Evolutionary conservation across 2,113 vertebrate species (phyloP), one percentile per base, ranked within the genome.

Genomic region (Ptychochromis oligacanthus): DNA sequence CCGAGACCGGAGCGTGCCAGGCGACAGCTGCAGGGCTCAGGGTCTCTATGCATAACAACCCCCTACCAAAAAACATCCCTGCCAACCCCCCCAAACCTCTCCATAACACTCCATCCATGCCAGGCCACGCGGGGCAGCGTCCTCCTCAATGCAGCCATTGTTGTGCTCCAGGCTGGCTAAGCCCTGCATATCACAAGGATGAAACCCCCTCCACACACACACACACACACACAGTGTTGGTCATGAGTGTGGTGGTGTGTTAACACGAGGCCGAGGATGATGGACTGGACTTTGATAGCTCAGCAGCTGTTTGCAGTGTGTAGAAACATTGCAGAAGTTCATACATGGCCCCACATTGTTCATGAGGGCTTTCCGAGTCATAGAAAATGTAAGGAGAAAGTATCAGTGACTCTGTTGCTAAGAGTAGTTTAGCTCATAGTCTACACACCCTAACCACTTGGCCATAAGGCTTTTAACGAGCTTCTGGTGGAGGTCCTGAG

Each of bases 1-100:
- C 90, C 74, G 92, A 96, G 94, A 94, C 93, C 75, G 96, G 94
- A 97, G 96, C 92, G 96, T 97, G 96, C 96, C 96, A 96, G 92
- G 94, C 92, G 90, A 97, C 97, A 97, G 97, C 97, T 97, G 97
- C 96, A 95, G 83, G 93, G 91, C 85, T 93, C 92, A 94, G 93
- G 91, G 90, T 90, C 92, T 75, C n/a, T 85, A 87, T 89, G 3
- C 93, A 31, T 83, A 65, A 96, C 94, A 88, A 77, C 87, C 81
- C 62, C 80, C 49, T 89, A 31, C 5, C 6, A 65, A 74, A 81
- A 74, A 81, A 67, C 80, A 77, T 65, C 87, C 67, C 80, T 55
- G 17, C 14, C 89, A 86, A 58, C 88, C 55, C 90, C 46, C 88
- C 90, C 87, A 3, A 93, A 93, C 60, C 77, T 79, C 87, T 64